A percentile compares a stretch with the other conserved stretches of the same genome.
phyloP scores from a whole-genome alignment of 2,113 vertebrate genomes.

The Zingel zingel region DNA sequence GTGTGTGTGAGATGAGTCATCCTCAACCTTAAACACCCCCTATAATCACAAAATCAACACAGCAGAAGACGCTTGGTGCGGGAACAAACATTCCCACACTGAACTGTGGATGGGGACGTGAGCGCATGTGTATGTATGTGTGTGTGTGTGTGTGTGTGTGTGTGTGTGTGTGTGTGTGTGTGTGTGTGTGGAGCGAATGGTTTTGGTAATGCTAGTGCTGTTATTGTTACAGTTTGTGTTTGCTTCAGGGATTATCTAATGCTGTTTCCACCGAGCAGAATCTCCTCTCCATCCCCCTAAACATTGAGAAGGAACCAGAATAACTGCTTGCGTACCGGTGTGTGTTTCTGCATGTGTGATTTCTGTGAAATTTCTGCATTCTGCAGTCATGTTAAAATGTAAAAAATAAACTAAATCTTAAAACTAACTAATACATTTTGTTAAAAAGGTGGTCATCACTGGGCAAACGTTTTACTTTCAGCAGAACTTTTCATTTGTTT shows the following conservation, averaged over 20 bases:
- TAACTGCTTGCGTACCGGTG: neutral
- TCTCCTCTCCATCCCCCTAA: conserved; percentile 33
- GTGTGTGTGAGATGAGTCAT: conserved; percentile 71
- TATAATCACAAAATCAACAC: conserved; percentile 78
- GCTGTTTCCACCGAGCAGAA: conserved; percentile 37
- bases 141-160: conserved; percentile 16
- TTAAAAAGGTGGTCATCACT: neutral
- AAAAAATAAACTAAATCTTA: too few relatives aligned
- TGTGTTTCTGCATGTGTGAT: neutral
- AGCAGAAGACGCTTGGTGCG: conserved; percentile 57
- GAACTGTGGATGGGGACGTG: conserved; percentile 43
- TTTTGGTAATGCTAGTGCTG: conserved; percentile 45
- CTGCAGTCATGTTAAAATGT: neutral
- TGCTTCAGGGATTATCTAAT: conserved; percentile 60
- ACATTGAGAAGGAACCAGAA: conserved; percentile 28
- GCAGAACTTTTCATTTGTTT: too few relatives aligned
- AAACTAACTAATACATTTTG: too few relatives aligned
- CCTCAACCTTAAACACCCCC: conserved; percentile 71
- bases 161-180: conserved; percentile 20
- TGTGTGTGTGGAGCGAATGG: conserved; percentile 19
- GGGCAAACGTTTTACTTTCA: neutral
- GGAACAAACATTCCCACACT: conserved; percentile 70
- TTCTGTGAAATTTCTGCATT: neutral
- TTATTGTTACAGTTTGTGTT: conserved; percentile 59
- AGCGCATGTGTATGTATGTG: neutral